A percentile compares a stretch with the other conserved stretches of the same genome.
Evolutionary conservation across 2,797 vertebrate genomes (phyloP).

Genomic region (Falco columbarius): DNA sequence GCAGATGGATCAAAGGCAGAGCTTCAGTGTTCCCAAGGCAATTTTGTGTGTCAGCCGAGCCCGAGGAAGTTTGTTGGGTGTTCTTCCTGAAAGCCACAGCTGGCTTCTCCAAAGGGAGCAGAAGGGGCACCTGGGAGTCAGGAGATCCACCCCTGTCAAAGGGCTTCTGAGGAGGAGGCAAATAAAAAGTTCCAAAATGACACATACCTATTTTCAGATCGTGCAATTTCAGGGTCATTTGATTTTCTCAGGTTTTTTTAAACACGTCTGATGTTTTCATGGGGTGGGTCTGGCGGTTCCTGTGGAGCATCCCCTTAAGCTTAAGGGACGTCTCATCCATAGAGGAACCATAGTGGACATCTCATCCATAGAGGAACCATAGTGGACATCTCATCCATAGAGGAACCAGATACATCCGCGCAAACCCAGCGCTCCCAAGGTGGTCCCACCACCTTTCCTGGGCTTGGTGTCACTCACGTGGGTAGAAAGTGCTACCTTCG

Average conservation of each 20-base stretch:
- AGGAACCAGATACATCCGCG: not conserved
- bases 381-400: not conserved
- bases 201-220: not conserved
- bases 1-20: not conserved
- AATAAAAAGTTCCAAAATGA: not conserved
- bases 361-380: not conserved
- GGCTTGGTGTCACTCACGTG: accelerated
- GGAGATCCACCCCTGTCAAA: not conserved
- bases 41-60: not conserved
- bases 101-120: not conserved
- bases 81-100: not conserved
- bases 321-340: not conserved
- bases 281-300: not conserved
- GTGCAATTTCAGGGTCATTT: not conserved
- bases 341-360: not conserved
- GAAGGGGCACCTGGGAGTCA: not conserved
- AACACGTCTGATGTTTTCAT: not conserved
- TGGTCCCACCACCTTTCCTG: not conserved
- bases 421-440: not conserved
- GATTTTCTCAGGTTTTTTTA: not conserved
- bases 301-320: not conserved
- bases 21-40: not conserved
- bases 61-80: not conserved
- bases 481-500: not conserved
- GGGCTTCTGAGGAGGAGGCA: not conserved